Evolutionary conservation across 2,888 invertebrate genomes (phyloP), one percentile per base, ranked within the genome.

Genomic region (Sminthurinus aureus): DNA sequence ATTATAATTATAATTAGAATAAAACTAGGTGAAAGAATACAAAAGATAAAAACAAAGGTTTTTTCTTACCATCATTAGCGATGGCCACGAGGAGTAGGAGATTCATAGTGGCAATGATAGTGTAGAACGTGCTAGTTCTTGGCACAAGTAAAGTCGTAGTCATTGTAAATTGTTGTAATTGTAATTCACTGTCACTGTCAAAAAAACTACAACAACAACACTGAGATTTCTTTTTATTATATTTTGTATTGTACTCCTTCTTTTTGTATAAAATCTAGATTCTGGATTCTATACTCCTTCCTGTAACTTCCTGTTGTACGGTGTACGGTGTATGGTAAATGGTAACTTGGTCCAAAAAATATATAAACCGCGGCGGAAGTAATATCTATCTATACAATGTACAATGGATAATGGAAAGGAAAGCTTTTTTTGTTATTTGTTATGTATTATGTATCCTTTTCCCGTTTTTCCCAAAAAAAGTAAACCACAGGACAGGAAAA

Each of bases 51-150:
- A 69, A 69, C 50, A 77, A 82, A 83, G 77, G 58, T 83, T 51
- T 75, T 83, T 51, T 75, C 87, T 88, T 87, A 88, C 88, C 88
- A 86, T 88, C 88, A 86, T 88, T 88, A 86, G 88, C 87, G 85
- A 87, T 87, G 86, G 88, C 88, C 84, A 87, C 88, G 87, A 88
- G 87, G 82, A 87, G 84, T 85, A 88, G 86, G 83, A 88, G 87
- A 87, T 88, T 87, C 86, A 88, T 87, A 69, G 87, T 87, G 85
- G 88, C 86, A 84, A 88, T 87, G 86, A 87, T 85, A 82, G 88
- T 87, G 85, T 85, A 86, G 81, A 87, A 87, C 83, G 87, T 87
- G 81, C 86, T 85, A 81, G 86, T 86, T 83, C 86, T 86, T 82
- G 87, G 87, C 83, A 88, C 83, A 83, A 86, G 85, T 84, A 81